Conservation (phyloP, 2,797 vertebrate genomes). For the Hippocampus kuda region DNA sequence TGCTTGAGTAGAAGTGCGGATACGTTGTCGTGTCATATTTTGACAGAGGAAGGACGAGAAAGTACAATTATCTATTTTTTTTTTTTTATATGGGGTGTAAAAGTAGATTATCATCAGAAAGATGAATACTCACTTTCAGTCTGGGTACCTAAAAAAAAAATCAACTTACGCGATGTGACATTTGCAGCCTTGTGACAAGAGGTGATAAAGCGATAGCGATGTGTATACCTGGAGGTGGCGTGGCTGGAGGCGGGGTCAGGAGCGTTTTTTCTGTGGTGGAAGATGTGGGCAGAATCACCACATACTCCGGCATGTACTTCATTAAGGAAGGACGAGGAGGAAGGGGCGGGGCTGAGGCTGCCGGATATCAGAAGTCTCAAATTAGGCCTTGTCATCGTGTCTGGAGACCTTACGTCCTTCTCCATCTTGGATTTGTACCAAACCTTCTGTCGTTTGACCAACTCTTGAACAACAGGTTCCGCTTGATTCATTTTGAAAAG, state of each 20-base stretch:
- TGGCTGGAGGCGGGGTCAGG: neutral
- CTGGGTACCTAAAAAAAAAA: too few species aligned
- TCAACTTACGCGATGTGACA: neutral
- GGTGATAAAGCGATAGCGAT: neutral
- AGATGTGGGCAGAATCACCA: neutral
- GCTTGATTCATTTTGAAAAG: neutral
- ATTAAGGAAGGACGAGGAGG: conserved; percentile 26
- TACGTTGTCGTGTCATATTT: too few species aligned
- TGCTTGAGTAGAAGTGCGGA: neutral
- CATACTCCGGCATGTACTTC: conserved; percentile 6
- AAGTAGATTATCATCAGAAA: too few species aligned
- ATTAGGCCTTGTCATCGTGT: neutral
- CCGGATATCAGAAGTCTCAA: neutral
- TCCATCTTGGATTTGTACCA: neutral
- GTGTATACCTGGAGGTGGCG: conserved; percentile 4
- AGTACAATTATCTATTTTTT: neutral
- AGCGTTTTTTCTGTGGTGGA: neutral
- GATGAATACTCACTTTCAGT: too few species aligned
- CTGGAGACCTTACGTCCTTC: neutral
- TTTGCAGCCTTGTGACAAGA: neutral
- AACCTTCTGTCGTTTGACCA: neutral
- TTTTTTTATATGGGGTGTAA: too few species aligned
- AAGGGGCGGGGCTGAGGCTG: conserved; percentile 36
- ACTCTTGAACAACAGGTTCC: neutral
- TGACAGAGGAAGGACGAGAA: neutral